These are phyloP conservation scores for Manacus vitellinus DNA, from an alignment of 2,113 vertebrate species.

Conservation along the genomic window DNA sequence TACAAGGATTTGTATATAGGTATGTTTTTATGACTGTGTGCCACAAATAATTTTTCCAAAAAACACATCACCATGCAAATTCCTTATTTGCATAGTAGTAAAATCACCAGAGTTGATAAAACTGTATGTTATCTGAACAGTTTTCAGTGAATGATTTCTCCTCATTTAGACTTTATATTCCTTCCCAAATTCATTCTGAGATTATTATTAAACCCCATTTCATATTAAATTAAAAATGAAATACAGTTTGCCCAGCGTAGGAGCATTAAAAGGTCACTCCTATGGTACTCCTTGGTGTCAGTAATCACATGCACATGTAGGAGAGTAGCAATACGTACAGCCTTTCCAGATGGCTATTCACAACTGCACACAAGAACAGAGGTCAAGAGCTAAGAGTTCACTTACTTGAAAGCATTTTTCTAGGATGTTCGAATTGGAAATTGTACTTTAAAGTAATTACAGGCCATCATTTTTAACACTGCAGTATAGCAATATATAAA, in stretches of 20 bases:
- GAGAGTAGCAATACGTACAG: background rate
- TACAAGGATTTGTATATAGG: background rate
- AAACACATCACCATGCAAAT: background rate
- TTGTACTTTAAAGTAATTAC: conserved; percentile 53
- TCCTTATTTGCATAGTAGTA: conserved; percentile 14
- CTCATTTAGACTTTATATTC: conserved; percentile 12
- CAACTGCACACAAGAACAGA: background rate
- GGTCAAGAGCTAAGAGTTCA: conserved; percentile 44
- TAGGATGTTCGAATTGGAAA: conserved; percentile 6
- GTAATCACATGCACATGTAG: background rate
- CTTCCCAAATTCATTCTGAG: conserved; percentile 20
- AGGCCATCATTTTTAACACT: conserved; percentile 40
- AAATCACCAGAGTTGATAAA: conserved; percentile 39
- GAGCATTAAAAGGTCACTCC: conserved; percentile 22
- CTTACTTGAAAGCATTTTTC: background rate
- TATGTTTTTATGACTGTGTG: background rate
- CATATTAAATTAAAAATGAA: conserved; percentile 46
- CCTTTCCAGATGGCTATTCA: conserved; percentile 4
- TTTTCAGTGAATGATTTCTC: conserved; percentile 20
- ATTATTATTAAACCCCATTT: conserved; percentile 26
- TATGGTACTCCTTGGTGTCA: background rate
- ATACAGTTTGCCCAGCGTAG: background rate
- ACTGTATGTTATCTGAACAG: background rate
- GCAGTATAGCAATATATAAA: conserved; percentile 19
- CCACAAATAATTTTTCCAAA: background rate